These are phyloP conservation scores for Diarsia mendica DNA, from an alignment of 2,888 invertebrate genomes.

Conservation along the genomic window DNA sequence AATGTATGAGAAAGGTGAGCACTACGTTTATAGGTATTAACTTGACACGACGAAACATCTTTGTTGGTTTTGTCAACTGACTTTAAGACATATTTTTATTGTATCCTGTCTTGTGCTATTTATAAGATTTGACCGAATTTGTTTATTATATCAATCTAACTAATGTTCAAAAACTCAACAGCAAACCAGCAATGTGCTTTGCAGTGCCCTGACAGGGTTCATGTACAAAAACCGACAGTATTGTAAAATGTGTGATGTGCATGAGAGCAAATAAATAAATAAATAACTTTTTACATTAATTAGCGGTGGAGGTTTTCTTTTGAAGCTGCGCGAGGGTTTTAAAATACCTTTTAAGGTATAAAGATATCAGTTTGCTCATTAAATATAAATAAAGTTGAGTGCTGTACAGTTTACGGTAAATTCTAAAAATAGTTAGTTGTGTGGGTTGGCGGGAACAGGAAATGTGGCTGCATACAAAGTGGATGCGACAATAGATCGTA, in stretches of 20 bases:
- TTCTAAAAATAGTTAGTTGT: conserved; percentile 41
- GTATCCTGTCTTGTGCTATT: no score
- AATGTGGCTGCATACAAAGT: conserved; percentile 58
- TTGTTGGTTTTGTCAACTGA: conserved; percentile 25
- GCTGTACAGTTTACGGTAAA: conserved; percentile 46
- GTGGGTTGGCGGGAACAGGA: conserved; percentile 54
- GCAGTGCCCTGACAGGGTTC: no score
- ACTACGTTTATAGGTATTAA: conserved; percentile 34
- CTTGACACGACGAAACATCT: conserved; percentile 16
- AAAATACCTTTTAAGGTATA: conserved; percentile 36
- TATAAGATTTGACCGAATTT: no score
- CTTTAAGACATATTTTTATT: no score
- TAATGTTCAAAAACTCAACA: no score
- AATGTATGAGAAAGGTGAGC: conserved; percentile 25
- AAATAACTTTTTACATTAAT: conserved; percentile 35
- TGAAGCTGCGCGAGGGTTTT: conserved; percentile 4
- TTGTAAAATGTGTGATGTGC: no score
- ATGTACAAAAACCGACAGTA: no score
- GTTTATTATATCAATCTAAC: no score
- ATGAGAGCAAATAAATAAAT: no score
- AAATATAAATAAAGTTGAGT: conserved; percentile 43
- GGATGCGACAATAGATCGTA: conserved; percentile 73
- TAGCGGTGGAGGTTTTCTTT: conserved; percentile 24
- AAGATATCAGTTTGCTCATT: conserved; percentile 39
- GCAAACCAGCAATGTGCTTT: no score